phyloP scores from a whole-genome alignment of 2,113 vertebrate genomes.

The Ciconia stormi region DNA sequence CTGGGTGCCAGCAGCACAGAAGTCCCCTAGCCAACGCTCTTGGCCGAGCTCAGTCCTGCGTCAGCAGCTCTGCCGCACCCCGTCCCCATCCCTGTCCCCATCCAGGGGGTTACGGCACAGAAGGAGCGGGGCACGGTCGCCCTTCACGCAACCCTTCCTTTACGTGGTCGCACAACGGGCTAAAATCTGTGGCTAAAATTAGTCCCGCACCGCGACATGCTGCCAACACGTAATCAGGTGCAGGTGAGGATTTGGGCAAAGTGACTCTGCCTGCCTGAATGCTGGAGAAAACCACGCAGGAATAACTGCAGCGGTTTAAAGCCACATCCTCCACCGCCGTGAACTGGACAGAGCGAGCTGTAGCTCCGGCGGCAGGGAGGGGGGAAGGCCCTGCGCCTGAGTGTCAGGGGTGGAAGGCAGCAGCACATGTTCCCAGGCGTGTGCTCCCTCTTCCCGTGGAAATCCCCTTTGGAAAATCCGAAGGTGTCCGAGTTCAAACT shows the following conservation, averaged over 20 bases:
- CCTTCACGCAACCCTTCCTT: not conserved
- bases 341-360: not conserved
- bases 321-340: not conserved
- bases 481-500: not conserved
- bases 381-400: fast-evolving
- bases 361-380: not conserved
- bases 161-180: fast-evolving
- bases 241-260: not conserved
- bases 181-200: not conserved
- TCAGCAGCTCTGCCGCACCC: not conserved
- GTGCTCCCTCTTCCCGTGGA: not conserved
- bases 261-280: not conserved
- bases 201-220: fast-evolving
- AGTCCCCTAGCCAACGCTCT: not conserved
- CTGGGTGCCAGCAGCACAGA: not conserved
- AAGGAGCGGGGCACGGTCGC: not conserved
- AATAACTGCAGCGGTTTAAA: not conserved
- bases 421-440: fast-evolving
- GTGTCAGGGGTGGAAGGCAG: not conserved
- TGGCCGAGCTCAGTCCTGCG: not conserved
- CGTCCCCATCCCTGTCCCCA: fast-evolving
- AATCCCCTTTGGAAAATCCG: conserved; percentile 37
- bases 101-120: not conserved
- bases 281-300: not conserved
- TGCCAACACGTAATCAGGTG: not conserved